Conservation (phyloP, 2,797 vertebrate species). For the Tragopan temminckii region DNA sequence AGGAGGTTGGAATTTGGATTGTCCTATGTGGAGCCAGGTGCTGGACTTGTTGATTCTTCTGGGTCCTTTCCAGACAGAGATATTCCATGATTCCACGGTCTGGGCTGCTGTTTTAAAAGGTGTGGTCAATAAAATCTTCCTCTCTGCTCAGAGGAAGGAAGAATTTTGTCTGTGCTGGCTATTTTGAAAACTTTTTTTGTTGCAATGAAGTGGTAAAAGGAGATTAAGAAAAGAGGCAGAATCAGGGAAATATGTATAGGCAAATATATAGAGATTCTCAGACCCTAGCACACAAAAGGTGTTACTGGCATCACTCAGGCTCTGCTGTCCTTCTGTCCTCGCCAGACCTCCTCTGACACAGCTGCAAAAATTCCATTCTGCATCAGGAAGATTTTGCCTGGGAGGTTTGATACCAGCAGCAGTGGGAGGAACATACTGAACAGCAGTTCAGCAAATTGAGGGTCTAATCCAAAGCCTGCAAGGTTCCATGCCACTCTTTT, state of each 20-base stretch:
- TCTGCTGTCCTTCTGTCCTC: neutral
- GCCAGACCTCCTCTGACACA: neutral
- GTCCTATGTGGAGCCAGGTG: neutral
- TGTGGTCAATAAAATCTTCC: neutral
- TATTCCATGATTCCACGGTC: neutral
- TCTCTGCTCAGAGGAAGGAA: neutral
- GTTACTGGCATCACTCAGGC: fast-evolving
- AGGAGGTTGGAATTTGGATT: neutral
- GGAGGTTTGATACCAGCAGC: neutral
- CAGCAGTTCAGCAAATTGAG: neutral
- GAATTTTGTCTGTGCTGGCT: neutral
- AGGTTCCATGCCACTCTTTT: neutral
- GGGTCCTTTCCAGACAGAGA: neutral
- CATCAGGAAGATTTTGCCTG: neutral
- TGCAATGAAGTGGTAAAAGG: neutral
- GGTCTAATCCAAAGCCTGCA: conserved; percentile 10
- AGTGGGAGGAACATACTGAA: neutral
- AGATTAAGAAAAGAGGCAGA: neutral
- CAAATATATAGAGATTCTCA: fast-evolving
- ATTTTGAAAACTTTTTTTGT: neutral
- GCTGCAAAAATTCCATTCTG: fast-evolving
- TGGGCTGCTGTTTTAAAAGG: neutral
- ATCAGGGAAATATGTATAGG: neutral
- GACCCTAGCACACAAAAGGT: neutral
- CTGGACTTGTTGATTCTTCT: neutral